Conservation (phyloP, 2,888 invertebrate genomes). For the Lamellibrachia columna region DNA sequence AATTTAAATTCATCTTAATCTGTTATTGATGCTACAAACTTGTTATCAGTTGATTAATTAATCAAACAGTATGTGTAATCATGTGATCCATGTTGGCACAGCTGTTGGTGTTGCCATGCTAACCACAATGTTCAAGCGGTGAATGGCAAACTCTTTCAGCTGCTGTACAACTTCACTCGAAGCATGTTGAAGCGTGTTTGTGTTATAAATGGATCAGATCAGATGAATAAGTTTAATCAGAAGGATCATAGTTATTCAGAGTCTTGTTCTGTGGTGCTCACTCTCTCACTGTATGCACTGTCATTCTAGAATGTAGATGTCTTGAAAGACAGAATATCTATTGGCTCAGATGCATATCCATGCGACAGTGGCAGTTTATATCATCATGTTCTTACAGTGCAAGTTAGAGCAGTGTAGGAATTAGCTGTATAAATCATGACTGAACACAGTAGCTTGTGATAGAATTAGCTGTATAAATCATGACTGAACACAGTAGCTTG, state of each 20-base stretch:
- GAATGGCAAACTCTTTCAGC: too few species aligned
- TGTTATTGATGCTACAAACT: too few species aligned
- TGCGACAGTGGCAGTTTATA: not conserved
- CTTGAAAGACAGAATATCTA: not conserved
- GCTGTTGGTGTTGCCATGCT: too few species aligned
- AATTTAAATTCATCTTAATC: not conserved
- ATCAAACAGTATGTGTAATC: too few species aligned
- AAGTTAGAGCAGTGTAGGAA: not conserved
- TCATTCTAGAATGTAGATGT: not conserved
- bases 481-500: not conserved
- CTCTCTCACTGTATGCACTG: not conserved
- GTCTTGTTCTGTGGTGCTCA: not conserved
- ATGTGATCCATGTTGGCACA: too few species aligned
- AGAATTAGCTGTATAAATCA: not conserved
- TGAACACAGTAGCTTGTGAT: not conserved
- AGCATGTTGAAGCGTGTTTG: not conserved
- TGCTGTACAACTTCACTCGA: not conserved
- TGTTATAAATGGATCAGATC: not conserved
- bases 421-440: not conserved
- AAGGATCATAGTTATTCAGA: not conserved
- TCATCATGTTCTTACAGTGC: not conserved
- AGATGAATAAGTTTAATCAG: not conserved
- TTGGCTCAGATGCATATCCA: not conserved
- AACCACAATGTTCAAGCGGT: too few species aligned
- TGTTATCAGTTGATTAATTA: too few species aligned